Base-by-base conservation (phyloP, 2,113 vertebrate species). In the Myrmophylax atrothorax region DNA sequence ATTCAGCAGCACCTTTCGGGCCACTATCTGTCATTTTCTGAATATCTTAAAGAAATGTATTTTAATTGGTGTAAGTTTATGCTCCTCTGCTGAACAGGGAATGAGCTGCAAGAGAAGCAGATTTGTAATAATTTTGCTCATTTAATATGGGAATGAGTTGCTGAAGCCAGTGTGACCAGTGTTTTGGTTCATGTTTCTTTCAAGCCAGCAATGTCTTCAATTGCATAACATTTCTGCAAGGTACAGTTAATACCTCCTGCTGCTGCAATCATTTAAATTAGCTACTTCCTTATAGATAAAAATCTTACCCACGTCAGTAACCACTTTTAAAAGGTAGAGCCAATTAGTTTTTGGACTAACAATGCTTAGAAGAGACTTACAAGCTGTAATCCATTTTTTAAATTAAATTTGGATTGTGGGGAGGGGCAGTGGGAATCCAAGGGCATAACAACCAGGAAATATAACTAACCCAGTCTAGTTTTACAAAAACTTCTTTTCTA, bases 231-330 rank as follows among this genome's bases (percentile, higher is more conserved):
- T 89, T 94, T 86, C 95, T 94, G 77, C 29, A 73, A 95, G 79
- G 91, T 94, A 97, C 80, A 88, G 76, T 89, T 96, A 91, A 95
- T 84, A 66, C 70, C 89, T 83, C 62, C 77, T 47, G 64, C 77
- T 84, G 56, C 76, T 84, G 46, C 56, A 94, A 83, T 91, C 14
- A 63, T 62, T 81, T 88, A 92, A 95, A 95, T 89, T 66, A 93
- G 87, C 74, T 84, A 49, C n/a, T 89, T 93, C 88, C 85, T 95
- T 50, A 53, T 6, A 94, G 91, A 93, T 92, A 90, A 89, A 95
- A 77, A 95, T 94, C 94, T 94, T 24, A 77, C 31, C 64, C 62
- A 74, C 10, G 25, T 90, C 85, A 93, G 63, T 64, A 93, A 94
- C 90, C 91, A 68, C 70, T 82, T 83, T 81, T 63, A 91, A 94